These are phyloP conservation scores for Characodon lateralis DNA, from an alignment of 2,797 vertebrate species.

Conservation along the genomic window DNA sequence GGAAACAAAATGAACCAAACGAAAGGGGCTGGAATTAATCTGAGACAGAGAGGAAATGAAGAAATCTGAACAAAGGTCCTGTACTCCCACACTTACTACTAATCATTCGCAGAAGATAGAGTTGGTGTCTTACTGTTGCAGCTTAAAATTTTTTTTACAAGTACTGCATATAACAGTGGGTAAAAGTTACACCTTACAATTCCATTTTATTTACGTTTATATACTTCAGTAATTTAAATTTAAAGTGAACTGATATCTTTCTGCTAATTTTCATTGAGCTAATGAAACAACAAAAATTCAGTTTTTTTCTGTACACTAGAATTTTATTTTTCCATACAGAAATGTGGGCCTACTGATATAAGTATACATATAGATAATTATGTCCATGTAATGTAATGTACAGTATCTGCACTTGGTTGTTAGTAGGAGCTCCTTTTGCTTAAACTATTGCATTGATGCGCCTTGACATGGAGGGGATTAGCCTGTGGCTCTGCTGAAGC, in stretches of 20 bases:
- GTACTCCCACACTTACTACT: slow-evolving; percentile 16
- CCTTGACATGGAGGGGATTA: too few species aligned
- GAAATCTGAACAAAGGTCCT: slow-evolving; percentile 43
- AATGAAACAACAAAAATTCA: background rate
- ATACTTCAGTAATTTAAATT: background rate
- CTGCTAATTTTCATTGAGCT: background rate
- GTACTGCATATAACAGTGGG: background rate
- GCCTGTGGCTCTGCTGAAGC: background rate
- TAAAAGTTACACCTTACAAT: background rate
- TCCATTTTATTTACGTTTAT: background rate
- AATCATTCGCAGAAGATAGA: slow-evolving; percentile 2
- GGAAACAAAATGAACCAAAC: slow-evolving; percentile 51
- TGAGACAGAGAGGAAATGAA: slow-evolving; percentile 41
- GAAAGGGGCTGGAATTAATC: slow-evolving; percentile 29
- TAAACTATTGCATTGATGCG: background rate
- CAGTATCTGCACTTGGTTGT: background rate
- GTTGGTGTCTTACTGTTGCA: background rate
- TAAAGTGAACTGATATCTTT: background rate
- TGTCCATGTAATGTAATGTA: too few species aligned
- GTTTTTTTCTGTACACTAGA: background rate
- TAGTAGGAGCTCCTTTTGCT: background rate
- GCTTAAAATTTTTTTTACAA: background rate
- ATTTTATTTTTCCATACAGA: background rate
- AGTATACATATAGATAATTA: too few species aligned
- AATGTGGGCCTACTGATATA: background rate